Conservation (phyloP, 2,113 vertebrate genomes). For the Marmota monax region DNA sequence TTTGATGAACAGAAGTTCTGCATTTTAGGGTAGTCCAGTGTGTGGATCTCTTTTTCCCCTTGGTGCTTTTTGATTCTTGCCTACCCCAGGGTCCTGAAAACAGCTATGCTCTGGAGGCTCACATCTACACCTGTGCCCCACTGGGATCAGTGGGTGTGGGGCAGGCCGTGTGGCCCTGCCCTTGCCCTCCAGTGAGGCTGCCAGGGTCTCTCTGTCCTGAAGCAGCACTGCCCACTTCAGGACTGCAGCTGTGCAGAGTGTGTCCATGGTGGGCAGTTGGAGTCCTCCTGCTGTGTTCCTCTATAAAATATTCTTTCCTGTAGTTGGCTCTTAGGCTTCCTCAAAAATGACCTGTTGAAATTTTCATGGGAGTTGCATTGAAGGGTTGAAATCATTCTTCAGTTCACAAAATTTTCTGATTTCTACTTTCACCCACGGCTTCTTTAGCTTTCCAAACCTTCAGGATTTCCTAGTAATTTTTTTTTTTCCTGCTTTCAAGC, state of each 20-base stretch:
- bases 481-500: too few relatives aligned
- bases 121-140: accelerated
- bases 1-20: constrained; percentile 3
- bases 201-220: neutral
- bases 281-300: neutral
- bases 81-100: neutral
- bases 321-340: neutral
- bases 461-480: neutral
- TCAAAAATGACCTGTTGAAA: neutral
- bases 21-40: neutral
- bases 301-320: neutral
- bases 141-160: neutral
- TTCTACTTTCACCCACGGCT: neutral
- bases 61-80: neutral
- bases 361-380: neutral
- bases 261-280: neutral
- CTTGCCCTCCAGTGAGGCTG: neutral
- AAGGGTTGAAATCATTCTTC: neutral
- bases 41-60: neutral
- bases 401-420: neutral
- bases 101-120: neutral
- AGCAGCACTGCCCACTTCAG: accelerated
- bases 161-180: neutral
- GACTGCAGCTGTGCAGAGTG: neutral
- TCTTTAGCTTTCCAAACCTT: neutral